phyloP scores from a whole-genome alignment of 2,797 vertebrate species.

The Nothura maculosa region DNA sequence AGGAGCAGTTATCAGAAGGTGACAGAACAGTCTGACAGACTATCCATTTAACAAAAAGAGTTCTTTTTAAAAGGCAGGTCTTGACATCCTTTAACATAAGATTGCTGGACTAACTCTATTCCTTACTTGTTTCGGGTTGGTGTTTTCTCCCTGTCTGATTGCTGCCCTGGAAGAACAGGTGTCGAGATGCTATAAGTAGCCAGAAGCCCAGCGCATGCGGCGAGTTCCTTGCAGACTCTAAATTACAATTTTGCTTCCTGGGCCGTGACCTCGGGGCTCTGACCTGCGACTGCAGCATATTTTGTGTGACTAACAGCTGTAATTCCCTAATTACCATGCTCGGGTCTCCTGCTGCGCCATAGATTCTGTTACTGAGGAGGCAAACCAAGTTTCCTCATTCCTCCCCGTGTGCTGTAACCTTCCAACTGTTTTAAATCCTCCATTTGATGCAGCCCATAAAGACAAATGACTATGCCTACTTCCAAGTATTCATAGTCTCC shows the following conservation, averaged over 20 bases:
- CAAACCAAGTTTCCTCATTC: slow-evolving; percentile 54
- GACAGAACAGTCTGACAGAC: background rate
- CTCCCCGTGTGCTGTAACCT: slow-evolving; percentile 48
- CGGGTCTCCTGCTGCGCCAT: slow-evolving; percentile 81
- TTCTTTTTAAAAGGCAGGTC: background rate
- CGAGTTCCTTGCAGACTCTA: slow-evolving; percentile 76
- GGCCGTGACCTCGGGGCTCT: slow-evolving; percentile 78
- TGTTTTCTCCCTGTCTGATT: slow-evolving; percentile 20
- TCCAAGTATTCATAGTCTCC: slow-evolving; percentile 27
- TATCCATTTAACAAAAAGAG: background rate
- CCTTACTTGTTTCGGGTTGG: background rate
- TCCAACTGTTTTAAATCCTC: slow-evolving; percentile 66
- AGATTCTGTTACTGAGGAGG: slow-evolving; percentile 82
- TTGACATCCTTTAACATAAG: background rate
- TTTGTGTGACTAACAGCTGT: slow-evolving; percentile 88
- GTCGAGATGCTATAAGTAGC: slow-evolving; percentile 58
- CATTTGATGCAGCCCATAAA: slow-evolving; percentile 60
- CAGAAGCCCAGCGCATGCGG: slow-evolving; percentile 34
- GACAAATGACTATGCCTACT: slow-evolving; percentile 28
- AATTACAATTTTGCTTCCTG: slow-evolving; percentile 90
- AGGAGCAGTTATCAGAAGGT: background rate
- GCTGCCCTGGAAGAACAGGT: slow-evolving; percentile 67
- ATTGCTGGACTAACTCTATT: background rate
- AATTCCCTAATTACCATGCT: slow-evolving; percentile 86
- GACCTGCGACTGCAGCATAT: slow-evolving; percentile 86